These are phyloP conservation scores for Alectoris magna DNA, from an alignment of 2,797 vertebrate genomes.

Conservation along the genomic window DNA sequence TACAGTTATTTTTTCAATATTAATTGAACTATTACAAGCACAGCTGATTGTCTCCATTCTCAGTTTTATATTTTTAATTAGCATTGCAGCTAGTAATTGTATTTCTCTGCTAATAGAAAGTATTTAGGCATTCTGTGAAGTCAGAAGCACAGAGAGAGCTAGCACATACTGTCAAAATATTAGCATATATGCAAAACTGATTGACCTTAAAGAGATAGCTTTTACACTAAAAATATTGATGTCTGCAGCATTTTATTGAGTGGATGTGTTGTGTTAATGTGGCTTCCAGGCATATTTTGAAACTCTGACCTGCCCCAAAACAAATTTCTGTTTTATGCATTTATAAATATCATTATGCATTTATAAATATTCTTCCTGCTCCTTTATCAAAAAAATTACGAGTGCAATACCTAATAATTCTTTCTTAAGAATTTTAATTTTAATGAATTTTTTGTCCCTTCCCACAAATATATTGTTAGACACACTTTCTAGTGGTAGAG, in stretches of 20 bases:
- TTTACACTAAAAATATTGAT: not conserved
- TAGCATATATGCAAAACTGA: not conserved
- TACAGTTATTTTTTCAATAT: not conserved
- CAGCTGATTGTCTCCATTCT: not conserved
- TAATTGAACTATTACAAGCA: slow-evolving; percentile 12
- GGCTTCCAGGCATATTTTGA: not conserved
- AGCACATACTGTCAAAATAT: not conserved
- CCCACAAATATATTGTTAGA: fast-evolving
- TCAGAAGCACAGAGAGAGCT: not conserved
- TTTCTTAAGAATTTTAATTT: not conserved
- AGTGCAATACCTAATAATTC: not conserved
- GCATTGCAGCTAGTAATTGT: not conserved
- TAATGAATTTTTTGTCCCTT: not conserved
- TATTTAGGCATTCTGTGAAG: not conserved
- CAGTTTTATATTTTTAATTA: not conserved
- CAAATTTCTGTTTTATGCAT: not conserved
- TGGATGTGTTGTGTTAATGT: not conserved
- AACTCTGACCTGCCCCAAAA: not conserved
- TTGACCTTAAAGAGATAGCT: not conserved
- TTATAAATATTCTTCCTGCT: not conserved
- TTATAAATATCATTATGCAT: not conserved
- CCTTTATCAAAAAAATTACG: not conserved
- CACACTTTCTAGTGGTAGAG: not conserved
- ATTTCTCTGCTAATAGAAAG: not conserved
- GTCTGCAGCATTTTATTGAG: not conserved